Conservation (phyloP, 1,140 invertebrate species). For the Drosophila fuyamai region DNA sequence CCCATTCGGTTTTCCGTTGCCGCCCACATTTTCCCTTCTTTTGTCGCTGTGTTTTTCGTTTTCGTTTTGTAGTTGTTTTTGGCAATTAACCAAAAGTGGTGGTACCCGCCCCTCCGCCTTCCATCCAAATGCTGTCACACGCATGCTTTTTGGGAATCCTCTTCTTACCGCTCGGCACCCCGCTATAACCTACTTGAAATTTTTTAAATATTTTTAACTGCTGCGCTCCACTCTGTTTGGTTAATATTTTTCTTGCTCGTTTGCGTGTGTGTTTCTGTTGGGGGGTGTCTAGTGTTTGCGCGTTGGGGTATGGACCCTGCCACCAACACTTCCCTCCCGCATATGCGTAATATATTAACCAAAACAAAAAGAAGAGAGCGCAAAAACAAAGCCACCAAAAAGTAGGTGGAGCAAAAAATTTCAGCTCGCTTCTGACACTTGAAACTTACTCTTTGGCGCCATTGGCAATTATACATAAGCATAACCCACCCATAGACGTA, state of each 20-base stretch:
- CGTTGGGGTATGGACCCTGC: background rate
- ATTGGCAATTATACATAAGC: constrained; percentile 11
- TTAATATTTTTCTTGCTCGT: constrained; percentile 66
- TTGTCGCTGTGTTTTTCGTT: constrained; percentile 4
- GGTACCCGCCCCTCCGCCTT: constrained; percentile 6
- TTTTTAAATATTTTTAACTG: constrained; percentile 82
- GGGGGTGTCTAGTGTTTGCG: constrained; percentile 57
- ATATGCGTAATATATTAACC: constrained; percentile 81
- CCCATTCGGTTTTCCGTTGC: constrained; percentile 22
- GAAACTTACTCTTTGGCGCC: constrained; percentile 57
- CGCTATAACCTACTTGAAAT: constrained; percentile 55
- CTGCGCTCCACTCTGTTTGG: constrained; percentile 73
- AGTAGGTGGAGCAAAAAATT: constrained; percentile 72
- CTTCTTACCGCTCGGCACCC: background rate
- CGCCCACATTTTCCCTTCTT: constrained; percentile 3
- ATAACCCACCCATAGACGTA: constrained; percentile 1
- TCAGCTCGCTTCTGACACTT: constrained; percentile 56
- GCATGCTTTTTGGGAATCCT: constrained; percentile 41
- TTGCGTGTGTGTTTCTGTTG: constrained; percentile 25
- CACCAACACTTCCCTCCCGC: background rate
- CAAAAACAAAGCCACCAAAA: constrained; percentile 36
- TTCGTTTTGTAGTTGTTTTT: constrained; percentile 78
- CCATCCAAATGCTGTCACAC: constrained; percentile 38
- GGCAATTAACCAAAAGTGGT: constrained; percentile 78
- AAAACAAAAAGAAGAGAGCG: constrained; percentile 50